A percentile compares a stretch with the other conserved stretches of the same genome.
These are phyloP conservation scores for Megaceryle torquata DNA, from an alignment of 2,113 vertebrate genomes.

Conservation along the genomic window DNA sequence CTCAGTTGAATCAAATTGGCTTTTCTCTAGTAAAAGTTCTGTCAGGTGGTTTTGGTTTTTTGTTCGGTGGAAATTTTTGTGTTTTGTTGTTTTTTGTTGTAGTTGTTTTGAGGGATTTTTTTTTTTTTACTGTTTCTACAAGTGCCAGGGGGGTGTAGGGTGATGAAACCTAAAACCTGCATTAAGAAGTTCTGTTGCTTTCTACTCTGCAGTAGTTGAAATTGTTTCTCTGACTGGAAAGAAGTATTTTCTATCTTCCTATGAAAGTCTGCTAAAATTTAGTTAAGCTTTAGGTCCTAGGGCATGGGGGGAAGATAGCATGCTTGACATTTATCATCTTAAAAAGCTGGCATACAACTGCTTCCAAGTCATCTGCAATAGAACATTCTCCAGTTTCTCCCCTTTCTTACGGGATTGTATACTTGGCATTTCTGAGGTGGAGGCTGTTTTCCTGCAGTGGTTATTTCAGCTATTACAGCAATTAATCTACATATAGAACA, in stretches of 20 bases:
- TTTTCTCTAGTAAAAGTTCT: background rate
- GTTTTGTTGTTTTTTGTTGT: too few species aligned
- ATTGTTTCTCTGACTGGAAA: background rate
- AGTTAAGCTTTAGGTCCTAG: background rate
- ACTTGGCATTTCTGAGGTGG: background rate
- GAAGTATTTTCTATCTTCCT: background rate
- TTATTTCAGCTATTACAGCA: background rate
- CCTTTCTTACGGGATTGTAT: background rate
- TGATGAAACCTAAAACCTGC: rapidly evolving
- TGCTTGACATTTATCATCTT: background rate
- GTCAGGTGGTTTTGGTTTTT: too few species aligned
- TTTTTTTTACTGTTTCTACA: background rate
- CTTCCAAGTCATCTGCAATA: background rate
- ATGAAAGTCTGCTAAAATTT: background rate
- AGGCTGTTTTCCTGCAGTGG: background rate
- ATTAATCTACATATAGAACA: background rate
- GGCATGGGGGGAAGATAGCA: background rate
- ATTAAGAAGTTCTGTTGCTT: background rate
- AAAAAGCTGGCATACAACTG: background rate
- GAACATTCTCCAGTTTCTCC: background rate
- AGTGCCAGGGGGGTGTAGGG: background rate
- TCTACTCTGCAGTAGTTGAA: background rate
- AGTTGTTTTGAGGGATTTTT: too few species aligned
- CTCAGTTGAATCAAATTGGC: background rate
- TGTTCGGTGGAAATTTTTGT: background rate